phyloP scores from a whole-genome alignment of 2,888 invertebrate species.

The Epinotia brunnichana region DNA sequence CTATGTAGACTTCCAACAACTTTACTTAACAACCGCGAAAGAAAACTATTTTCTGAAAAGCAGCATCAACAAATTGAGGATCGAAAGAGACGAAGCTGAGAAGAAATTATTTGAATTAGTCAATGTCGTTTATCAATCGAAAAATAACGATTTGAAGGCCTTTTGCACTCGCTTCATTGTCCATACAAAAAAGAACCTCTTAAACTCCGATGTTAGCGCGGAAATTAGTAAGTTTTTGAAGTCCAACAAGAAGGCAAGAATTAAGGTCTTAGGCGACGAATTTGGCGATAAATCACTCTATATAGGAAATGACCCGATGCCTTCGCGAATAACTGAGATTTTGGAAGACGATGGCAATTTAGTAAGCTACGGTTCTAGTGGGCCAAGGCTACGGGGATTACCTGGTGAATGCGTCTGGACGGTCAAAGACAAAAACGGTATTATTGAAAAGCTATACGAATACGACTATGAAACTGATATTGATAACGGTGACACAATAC shows the following conservation, averaged over 20 bases:
- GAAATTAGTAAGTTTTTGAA: conserved; percentile 67
- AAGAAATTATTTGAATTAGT: conserved; percentile 65
- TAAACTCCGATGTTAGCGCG: conserved; percentile 62
- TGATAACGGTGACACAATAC: conserved; percentile 67
- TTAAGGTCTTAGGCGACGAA: neutral
- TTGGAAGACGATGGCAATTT: conserved; percentile 52
- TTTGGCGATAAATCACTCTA: neutral
- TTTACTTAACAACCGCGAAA: conserved; percentile 68
- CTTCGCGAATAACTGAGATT: conserved; percentile 51
- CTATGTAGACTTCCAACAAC: conserved; percentile 69
- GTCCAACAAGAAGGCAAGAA: conserved; percentile 47
- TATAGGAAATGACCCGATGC: neutral
- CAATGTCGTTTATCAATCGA: conserved; percentile 67
- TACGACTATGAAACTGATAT: conserved; percentile 64
- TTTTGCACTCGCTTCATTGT: conserved; percentile 71
- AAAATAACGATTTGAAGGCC: conserved; percentile 64
- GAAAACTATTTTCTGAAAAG: conserved; percentile 71
- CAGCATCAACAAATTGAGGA: conserved; percentile 61
- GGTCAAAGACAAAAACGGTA: conserved; percentile 73
- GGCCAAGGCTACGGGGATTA: conserved; percentile 67
- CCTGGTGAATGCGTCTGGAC: conserved; percentile 75
- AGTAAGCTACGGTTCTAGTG: conserved; percentile 53
- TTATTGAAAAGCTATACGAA: conserved; percentile 75
- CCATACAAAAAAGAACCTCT: conserved; percentile 62
- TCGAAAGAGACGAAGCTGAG: conserved; percentile 66